Conservation (phyloP, 1,140 invertebrate species). For the Episyrphus balteatus region DNA sequence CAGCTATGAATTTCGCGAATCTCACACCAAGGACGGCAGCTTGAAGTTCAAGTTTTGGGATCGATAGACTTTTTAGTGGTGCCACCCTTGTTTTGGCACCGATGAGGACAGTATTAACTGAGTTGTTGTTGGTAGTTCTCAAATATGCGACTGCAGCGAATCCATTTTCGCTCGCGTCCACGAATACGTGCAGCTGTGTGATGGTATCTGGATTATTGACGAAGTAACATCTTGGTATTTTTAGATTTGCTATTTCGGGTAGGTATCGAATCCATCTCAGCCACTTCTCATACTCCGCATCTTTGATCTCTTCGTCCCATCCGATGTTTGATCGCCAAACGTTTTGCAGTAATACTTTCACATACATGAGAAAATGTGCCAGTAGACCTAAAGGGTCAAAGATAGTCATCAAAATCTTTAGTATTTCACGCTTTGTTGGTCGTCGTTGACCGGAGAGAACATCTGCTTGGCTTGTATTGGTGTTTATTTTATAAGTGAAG, state of each 20-base stretch:
- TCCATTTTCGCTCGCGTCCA: slow-evolving; percentile 12
- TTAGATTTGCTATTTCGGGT: not conserved
- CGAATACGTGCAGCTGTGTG: slow-evolving; percentile 13
- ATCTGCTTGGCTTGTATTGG: not conserved
- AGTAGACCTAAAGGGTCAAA: slow-evolving; percentile 36
- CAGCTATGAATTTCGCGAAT: too few relatives aligned
- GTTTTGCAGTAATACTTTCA: slow-evolving; percentile 34
- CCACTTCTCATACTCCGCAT: slow-evolving; percentile 4
- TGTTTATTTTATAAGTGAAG: slow-evolving; percentile 3
- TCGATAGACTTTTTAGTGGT: too few relatives aligned
- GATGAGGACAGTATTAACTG: too few relatives aligned
- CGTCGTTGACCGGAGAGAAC: not conserved
- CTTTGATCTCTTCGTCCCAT: slow-evolving; percentile 26
- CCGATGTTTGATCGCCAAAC: slow-evolving; percentile 23
- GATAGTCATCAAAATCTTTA: slow-evolving; percentile 20
- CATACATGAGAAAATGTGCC: slow-evolving; percentile 23
- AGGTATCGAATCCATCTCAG: slow-evolving; percentile 1
- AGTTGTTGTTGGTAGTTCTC: not conserved
- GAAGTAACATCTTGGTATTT: slow-evolving; percentile 4
- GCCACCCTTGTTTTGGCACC: too few relatives aligned
- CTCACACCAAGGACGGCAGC: too few relatives aligned
- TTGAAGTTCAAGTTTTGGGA: too few relatives aligned
- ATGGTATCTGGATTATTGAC: not conserved
- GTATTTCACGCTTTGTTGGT: slow-evolving; percentile 22
- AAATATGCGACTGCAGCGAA: too few relatives aligned